These are phyloP conservation scores for Eristalis tenax DNA, from an alignment of 2,888 invertebrate genomes.

Conservation along the genomic window DNA sequence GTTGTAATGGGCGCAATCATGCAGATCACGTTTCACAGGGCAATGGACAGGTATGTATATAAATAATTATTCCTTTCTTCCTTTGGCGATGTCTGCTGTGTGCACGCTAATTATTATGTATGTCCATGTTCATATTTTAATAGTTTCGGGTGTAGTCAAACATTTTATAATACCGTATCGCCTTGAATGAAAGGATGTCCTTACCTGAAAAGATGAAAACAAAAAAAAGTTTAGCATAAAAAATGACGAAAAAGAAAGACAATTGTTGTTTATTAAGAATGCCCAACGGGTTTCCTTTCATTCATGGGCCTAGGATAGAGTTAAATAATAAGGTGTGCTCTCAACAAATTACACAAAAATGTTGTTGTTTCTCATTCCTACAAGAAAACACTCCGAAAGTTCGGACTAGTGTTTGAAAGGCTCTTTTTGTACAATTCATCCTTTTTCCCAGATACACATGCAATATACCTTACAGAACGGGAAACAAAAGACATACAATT, in stretches of 20 bases:
- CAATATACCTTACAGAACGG: no score
- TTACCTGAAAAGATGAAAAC: not conserved
- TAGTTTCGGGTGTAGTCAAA: not conserved
- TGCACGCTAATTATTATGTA: not conserved
- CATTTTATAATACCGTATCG: not conserved
- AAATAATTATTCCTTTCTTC: not conserved
- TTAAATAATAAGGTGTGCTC: not conserved
- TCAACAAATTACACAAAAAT: no score
- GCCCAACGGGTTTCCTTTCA: no score
- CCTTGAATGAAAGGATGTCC: not conserved
- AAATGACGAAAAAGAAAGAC: not conserved
- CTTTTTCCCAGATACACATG: no score
- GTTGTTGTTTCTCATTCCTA: no score
- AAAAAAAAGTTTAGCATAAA: not conserved
- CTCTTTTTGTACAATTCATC: no score
- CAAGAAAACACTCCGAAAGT: no score
- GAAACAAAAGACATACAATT: no score
- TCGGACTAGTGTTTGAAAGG: no score
- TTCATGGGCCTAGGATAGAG: not conserved
- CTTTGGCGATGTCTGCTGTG: not conserved
- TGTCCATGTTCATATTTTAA: not conserved
- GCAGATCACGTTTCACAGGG: constrained; percentile 22
- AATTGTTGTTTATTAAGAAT: not conserved
- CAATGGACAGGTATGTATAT: constrained; percentile 12
- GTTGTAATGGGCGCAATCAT: constrained; percentile 16